Conservation (phyloP, 2,113 vertebrate genomes). For the Origma solitaria region DNA sequence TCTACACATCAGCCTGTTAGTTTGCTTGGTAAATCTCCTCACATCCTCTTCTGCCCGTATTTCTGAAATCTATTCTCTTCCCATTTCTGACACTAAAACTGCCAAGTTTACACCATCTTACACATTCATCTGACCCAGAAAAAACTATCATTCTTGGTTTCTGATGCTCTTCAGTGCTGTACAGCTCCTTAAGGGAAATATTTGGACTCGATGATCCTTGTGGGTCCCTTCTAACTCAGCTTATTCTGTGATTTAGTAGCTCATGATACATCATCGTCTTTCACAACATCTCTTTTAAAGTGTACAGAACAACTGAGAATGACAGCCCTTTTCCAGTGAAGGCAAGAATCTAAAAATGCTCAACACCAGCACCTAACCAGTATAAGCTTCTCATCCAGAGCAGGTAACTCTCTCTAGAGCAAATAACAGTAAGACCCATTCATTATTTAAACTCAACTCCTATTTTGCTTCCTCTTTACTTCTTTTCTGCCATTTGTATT, state of each 20-base stretch:
- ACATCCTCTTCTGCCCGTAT: not conserved
- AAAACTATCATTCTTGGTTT: not conserved
- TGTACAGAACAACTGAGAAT: not conserved
- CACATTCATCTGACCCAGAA: not conserved
- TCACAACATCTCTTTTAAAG: not conserved
- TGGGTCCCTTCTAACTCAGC: not conserved
- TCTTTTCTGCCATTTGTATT: not conserved
- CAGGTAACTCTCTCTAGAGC: not conserved
- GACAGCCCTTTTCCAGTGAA: not conserved
- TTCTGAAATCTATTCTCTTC: not conserved
- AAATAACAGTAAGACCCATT: not conserved
- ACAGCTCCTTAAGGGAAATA: not conserved
- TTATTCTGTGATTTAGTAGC: not conserved
- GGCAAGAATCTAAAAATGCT: not conserved
- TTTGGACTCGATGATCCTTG: not conserved
- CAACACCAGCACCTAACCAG: not conserved
- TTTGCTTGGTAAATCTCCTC: not conserved
- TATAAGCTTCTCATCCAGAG: not conserved
- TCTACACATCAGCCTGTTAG: not conserved
- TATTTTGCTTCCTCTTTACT: not conserved
- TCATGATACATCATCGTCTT: not conserved
- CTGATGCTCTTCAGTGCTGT: not conserved
- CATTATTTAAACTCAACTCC: not conserved
- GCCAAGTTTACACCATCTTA: not conserved
- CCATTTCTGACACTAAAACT: not conserved